Conservation (phyloP, 2,888 invertebrate genomes). For the Drosophila infuscata region DNA sequence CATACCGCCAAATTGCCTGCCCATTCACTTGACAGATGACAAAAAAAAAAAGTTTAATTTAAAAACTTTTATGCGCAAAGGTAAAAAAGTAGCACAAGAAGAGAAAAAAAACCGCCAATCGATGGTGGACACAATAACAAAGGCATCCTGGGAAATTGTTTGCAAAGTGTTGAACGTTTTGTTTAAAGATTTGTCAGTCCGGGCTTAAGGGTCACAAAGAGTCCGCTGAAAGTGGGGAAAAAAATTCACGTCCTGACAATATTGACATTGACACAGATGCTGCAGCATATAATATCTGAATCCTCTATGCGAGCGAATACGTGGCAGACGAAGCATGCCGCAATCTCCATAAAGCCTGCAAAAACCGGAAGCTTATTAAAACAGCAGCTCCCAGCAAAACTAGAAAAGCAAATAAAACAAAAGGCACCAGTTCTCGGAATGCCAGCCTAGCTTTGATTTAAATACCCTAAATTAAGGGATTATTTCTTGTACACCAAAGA, state of each 20-base stretch:
- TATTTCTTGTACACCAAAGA: neutral
- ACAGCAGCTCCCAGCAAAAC: conserved; percentile 48
- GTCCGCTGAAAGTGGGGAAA: conserved; percentile 48
- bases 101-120: conserved; percentile 40
- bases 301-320: conserved; percentile 34
- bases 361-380: conserved; percentile 77
- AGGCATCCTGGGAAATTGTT: conserved; percentile 71
- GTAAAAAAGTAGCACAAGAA: conserved; percentile 9
- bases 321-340: conserved; percentile 57
- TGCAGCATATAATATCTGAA: conserved; percentile 39
- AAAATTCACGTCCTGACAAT: conserved; percentile 62
- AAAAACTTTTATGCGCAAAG: conserved; percentile 69
- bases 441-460: neutral
- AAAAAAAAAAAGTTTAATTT: conserved; percentile 73
- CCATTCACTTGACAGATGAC: conserved; percentile 56
- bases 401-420: conserved; percentile 15
- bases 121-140: conserved; percentile 54
- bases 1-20: conserved; percentile 37
- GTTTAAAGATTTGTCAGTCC: conserved; percentile 65
- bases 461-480: conserved; percentile 5
- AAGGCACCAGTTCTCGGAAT: conserved; percentile 18
- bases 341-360: conserved; percentile 67
- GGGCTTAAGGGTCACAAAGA: conserved; percentile 46
- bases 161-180: conserved; percentile 70
- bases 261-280: conserved; percentile 81